Evolutionary conservation across 2,888 invertebrate genomes (phyloP), one percentile per base, ranked within the genome.

Genomic region (Rhagium mordax): DNA sequence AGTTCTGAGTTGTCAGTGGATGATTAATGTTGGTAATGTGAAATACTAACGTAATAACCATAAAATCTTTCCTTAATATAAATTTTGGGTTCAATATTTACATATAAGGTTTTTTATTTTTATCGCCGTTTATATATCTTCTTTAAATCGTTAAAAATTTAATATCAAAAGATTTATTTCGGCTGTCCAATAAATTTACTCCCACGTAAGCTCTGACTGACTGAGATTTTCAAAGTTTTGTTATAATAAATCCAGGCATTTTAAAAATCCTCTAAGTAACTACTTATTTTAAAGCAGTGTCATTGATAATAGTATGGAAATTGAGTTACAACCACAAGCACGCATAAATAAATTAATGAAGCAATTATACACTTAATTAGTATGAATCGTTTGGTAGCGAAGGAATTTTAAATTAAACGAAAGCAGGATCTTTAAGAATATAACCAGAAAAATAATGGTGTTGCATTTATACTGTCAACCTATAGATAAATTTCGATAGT

Each of bases 331-430:
- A 41, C 41, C 41, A 1, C 13, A 41, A 41, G n/a, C 41, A 41
- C 13, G 41, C n/a, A 41, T 29, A 59, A n/a, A 29, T 33, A 33
- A 59, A 55, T 24, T 24, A 55, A 20, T 80, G 79, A 77, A 77
- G 77, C 77, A 79, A 78, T 79, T 78, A 79, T 77, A 72, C 78
- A 77, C 71, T 79, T 80, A 80, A 80, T 79, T 79, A 78, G 78
- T 72, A 74, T 75, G 74, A 79, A 78, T 79, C 69, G 78, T 76
- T 78, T 76, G 71, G 78, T 74, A 74, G 75, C 74, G 62, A 66
- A 41, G 41, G 13, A 10, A 41, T 41, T 79, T 79, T 71, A 74
- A 75, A 72, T 75, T 76, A 78, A 64, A 64, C 18, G 55, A 41
- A 67, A 74, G 70, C 72, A 73, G 76, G 74, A 77, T 76, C 74